phyloP scores from a whole-genome alignment of 1,140 invertebrate species.

The Armadillidium nasatum region DNA sequence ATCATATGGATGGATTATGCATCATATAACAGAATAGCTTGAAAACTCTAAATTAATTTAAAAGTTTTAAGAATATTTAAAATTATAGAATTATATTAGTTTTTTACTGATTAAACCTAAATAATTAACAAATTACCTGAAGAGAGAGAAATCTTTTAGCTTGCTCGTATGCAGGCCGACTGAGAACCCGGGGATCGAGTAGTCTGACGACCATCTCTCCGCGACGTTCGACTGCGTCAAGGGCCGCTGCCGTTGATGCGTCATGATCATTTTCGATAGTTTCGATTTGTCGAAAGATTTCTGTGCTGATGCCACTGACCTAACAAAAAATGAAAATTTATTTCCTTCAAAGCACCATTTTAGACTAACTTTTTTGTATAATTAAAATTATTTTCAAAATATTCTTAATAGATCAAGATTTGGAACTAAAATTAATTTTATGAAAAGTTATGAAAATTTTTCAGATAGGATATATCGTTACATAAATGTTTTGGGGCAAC shows the following conservation, averaged over 20 bases:
- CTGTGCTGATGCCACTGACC: conserved; percentile 88
- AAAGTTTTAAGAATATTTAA: too few relatives aligned
- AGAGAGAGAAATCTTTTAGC: conserved; percentile 73
- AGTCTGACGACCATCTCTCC: conserved; percentile 79
- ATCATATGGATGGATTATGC: too few relatives aligned
- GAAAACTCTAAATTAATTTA: too few relatives aligned
- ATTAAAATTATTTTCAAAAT: neutral
- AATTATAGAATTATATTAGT: too few relatives aligned
- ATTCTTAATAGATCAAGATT: neutral
- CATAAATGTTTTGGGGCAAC: too few relatives aligned
- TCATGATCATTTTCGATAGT: conserved; percentile 92
- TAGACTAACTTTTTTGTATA: neutral
- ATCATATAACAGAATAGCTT: too few relatives aligned
- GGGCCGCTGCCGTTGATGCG: conserved; percentile 78
- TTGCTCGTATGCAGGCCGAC: conserved; percentile 71
- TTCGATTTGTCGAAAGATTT: conserved; percentile 94
- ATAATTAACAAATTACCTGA: too few relatives aligned
- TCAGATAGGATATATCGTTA: too few relatives aligned
- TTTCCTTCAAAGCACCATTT: neutral
- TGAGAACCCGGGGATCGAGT: conserved; percentile 77
- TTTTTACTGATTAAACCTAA: too few relatives aligned
- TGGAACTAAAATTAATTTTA: too few relatives aligned
- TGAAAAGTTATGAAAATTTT: too few relatives aligned
- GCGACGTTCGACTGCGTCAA: conserved; percentile 74
- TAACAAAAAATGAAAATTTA: conserved; percentile 50